A percentile compares a stretch with the other conserved stretches of the same genome.
phyloP scores from a whole-genome alignment of 1,140 invertebrate species.

The Drosophila gunungcola region DNA sequence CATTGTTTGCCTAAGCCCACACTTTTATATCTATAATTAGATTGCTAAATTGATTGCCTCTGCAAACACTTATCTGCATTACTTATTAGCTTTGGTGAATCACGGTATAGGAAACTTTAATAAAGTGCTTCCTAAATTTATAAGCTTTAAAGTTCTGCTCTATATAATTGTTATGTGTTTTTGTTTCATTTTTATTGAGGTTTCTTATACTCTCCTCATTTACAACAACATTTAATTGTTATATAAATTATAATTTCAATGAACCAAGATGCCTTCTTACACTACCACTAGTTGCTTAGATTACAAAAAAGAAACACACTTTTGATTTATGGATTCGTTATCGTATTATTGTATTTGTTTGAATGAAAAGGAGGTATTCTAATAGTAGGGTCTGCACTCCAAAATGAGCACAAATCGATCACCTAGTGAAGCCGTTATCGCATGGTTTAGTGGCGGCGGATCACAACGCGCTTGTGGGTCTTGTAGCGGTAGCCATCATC shows the following conservation, averaged over 20 bases:
- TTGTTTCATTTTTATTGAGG: too few relatives aligned
- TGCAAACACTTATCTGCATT: background rate
- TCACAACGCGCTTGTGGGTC: slow-evolving; percentile 71
- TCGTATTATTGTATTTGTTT: slow-evolving; percentile 67
- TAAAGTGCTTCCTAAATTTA: too few relatives aligned
- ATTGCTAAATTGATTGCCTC: background rate
- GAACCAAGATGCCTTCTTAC: too few relatives aligned
- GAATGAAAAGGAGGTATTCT: slow-evolving; percentile 67
- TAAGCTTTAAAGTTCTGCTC: too few relatives aligned
- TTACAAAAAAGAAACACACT: background rate
- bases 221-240: too few relatives aligned
- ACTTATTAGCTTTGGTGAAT: background rate
- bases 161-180: too few relatives aligned
- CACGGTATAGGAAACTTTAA: too few relatives aligned
- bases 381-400: slow-evolving; percentile 67
- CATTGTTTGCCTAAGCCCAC: slow-evolving; percentile 3
- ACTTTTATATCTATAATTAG: slow-evolving; percentile 5
- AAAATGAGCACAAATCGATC: slow-evolving; percentile 75
- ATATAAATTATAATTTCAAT: too few relatives aligned
- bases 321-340: slow-evolving; percentile 38
- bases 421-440: slow-evolving; percentile 65
- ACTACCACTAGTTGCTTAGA: too few relatives aligned
- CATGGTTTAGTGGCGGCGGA: slow-evolving; percentile 74
- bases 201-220: too few relatives aligned
- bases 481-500: slow-evolving; percentile 75